Conservation (phyloP, 2,113 vertebrate genomes). For the Pitta sordida region DNA sequence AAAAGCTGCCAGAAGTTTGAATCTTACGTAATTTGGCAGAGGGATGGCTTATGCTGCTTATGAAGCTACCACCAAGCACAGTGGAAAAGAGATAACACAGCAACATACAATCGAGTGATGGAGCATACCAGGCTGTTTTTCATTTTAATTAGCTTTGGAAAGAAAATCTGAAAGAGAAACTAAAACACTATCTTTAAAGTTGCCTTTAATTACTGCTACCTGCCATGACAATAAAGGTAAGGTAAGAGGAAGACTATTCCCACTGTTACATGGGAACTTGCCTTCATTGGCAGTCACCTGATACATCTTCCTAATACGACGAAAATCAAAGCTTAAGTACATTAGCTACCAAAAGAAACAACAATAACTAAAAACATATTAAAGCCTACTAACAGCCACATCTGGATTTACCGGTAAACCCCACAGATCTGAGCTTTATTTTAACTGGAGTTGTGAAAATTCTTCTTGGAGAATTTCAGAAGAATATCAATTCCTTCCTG, state of each 20-base stretch:
- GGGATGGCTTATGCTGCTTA: background rate
- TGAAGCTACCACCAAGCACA: rapidly evolving
- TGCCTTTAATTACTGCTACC: background rate
- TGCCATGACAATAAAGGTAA: background rate
- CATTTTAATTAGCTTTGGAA: background rate
- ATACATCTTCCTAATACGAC: background rate
- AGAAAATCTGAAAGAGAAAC: background rate
- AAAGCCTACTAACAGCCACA: background rate
- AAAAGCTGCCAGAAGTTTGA: background rate
- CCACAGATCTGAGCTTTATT: background rate
- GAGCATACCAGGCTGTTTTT: background rate
- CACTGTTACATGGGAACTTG: background rate
- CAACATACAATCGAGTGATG: background rate
- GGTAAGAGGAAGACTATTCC: background rate
- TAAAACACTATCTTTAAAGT: background rate
- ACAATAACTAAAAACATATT: background rate
- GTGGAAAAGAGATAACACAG: background rate
- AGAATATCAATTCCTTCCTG: background rate
- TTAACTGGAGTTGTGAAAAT: background rate
- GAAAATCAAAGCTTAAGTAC: background rate
- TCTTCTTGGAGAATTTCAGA: background rate
- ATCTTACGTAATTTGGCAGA: background rate
- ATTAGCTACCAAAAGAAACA: background rate
- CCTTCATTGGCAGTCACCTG: background rate
- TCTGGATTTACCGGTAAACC: background rate